phyloP scores from a whole-genome alignment of 2,797 vertebrate species.

The Babyrousa celebensis region DNA sequence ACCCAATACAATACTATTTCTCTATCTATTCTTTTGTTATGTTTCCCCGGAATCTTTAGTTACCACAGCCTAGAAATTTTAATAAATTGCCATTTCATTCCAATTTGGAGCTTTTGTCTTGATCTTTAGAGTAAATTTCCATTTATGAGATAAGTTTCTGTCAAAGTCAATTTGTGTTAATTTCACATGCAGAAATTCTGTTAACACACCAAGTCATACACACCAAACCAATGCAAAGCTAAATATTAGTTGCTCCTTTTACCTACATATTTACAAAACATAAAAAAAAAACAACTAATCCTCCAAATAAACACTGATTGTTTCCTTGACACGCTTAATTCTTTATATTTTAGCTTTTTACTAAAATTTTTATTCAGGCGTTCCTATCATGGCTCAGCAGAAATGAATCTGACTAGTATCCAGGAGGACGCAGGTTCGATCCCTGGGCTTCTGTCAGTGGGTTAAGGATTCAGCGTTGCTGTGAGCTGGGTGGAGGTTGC shows the following conservation, averaged over 20 bases:
- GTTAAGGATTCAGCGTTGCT: too few relatives aligned
- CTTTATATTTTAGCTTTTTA: conserved; percentile 50
- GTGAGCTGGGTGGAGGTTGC: too few relatives aligned
- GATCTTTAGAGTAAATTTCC: conserved; percentile 57
- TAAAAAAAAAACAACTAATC: background rate
- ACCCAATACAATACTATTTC: background rate
- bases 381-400: too few relatives aligned
- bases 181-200: conserved; percentile 48
- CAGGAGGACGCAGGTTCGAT: too few relatives aligned
- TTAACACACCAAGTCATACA: conserved; percentile 40
- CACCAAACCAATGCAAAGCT: conserved; percentile 43
- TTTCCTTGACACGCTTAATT: background rate
- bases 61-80: conserved; percentile 48
- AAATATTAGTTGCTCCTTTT: conserved; percentile 30
- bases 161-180: conserved; percentile 65
- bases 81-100: conserved; percentile 42
- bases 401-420: too few relatives aligned
- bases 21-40: background rate
- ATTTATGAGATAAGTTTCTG: conserved; percentile 54
- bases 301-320: background rate
- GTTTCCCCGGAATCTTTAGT: conserved; percentile 9
- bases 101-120: conserved; percentile 25
- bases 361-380: conserved; percentile 42
- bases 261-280: conserved; percentile 47
- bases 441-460: too few relatives aligned